Evolutionary conservation across 1,140 invertebrate species (phyloP).

Genomic region (Oryctes rhinoceros): DNA sequence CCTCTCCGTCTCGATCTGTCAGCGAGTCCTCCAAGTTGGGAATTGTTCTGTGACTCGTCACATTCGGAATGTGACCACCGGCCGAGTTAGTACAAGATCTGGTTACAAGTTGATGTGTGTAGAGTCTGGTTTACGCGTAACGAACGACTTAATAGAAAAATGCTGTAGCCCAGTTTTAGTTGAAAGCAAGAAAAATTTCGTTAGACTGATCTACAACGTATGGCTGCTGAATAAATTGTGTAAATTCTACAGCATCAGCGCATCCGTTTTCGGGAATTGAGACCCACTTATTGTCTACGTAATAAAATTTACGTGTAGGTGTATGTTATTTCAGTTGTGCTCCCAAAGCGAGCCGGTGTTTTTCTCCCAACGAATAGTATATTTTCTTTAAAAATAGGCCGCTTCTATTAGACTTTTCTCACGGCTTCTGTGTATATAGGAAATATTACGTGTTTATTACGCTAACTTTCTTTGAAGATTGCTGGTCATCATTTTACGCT

Average conservation of each 20-base stretch:
- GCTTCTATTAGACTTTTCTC: neutral
- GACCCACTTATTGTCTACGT: too few relatives aligned
- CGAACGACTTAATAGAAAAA: neutral
- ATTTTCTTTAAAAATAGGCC: neutral
- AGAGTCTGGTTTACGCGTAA: neutral
- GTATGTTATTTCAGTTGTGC: neutral
- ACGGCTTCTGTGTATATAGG: neutral
- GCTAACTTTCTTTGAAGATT: neutral
- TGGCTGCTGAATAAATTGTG: too few relatives aligned
- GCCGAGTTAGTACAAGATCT: slow-evolving; percentile 15
- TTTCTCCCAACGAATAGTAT: neutral
- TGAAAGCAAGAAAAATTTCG: neutral
- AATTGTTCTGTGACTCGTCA: slow-evolving; percentile 31
- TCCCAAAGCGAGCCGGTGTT: neutral
- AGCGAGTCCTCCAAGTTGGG: slow-evolving; percentile 7
- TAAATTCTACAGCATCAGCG: too few relatives aligned
- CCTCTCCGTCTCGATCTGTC: slow-evolving; percentile 33
- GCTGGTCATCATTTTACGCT: neutral
- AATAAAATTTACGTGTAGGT: neutral
- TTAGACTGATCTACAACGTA: neutral
- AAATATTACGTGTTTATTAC: slow-evolving; percentile 15
- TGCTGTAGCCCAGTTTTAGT: neutral
- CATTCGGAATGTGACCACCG: slow-evolving; percentile 38
- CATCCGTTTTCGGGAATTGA: too few relatives aligned
- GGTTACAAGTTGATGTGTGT: slow-evolving; percentile 3